A percentile compares a stretch with the other conserved stretches of the same genome.
Evolutionary conservation across 2,797 vertebrate genomes (phyloP).

Genomic region (Sternarchorhynchus goeldii): DNA sequence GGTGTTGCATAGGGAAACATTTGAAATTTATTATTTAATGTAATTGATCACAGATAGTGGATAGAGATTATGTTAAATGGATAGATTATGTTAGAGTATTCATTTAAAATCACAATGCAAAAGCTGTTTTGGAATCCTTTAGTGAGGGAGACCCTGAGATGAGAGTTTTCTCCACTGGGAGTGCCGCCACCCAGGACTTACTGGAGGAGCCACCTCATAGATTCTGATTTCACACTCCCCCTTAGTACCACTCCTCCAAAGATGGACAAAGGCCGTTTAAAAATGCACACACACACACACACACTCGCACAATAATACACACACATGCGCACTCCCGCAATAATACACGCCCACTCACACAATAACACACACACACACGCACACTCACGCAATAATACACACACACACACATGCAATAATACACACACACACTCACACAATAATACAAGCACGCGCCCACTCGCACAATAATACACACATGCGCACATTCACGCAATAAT

Average conservation of each 20-base stretch:
- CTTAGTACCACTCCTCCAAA: conserved; percentile 18
- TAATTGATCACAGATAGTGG: too few relatives aligned
- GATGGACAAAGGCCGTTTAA: conserved; percentile 29
- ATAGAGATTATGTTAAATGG: too few relatives aligned
- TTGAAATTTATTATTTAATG: too few relatives aligned
- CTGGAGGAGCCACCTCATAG: conserved; percentile 28
- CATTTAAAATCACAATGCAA: conserved; percentile 2
- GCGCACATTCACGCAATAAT: neutral
- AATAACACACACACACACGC: neutral
- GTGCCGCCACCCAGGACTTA: too few relatives aligned
- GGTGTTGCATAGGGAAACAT: too few relatives aligned
- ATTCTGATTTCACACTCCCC: conserved; percentile 50
- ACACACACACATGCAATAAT: conserved; percentile 11
- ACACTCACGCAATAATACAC: neutral
- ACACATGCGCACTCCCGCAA: neutral
- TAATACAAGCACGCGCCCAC: neutral
- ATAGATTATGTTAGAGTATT: neutral
- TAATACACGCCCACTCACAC: neutral
- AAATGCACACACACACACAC: neutral
- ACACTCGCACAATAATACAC: neutral
- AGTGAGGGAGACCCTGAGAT: too few relatives aligned
- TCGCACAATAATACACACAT: neutral
- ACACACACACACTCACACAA: conserved; percentile 6
- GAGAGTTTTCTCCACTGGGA: too few relatives aligned
- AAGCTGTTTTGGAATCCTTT: neutral